Percentiles rank a stretch among this genome's conserved stretches.
Conservation (phyloP, 2,113 vertebrate genomes). For the Cochlearius cochlearius region DNA sequence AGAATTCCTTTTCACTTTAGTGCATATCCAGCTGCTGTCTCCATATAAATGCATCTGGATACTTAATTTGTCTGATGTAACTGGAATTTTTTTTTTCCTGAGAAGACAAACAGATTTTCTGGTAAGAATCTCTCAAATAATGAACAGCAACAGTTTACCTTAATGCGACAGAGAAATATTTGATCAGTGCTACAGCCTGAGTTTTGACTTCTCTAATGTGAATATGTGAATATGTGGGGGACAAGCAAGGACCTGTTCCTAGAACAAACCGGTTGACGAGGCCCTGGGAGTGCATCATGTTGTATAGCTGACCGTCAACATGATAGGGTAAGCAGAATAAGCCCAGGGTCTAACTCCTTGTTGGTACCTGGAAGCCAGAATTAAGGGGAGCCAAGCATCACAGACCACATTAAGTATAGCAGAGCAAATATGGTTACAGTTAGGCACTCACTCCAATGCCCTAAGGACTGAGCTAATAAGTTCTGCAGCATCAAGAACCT, state of each 20-base stretch:
- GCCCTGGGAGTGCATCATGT: fast-evolving
- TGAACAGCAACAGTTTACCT: not conserved
- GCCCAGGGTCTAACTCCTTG: not conserved
- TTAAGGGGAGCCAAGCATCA: fast-evolving
- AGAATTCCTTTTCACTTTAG: not conserved
- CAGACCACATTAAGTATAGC: not conserved
- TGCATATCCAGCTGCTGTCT: not conserved
- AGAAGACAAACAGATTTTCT: not conserved
- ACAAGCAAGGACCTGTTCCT: not conserved
- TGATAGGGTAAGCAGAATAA: not conserved
- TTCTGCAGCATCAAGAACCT: not conserved
- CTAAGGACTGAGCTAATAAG: not conserved
- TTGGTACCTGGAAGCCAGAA: not conserved
- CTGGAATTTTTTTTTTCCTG: not conserved
- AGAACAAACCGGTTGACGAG: fast-evolving
- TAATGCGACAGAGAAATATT: not conserved
- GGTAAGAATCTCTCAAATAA: not conserved
- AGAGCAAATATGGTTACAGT: not conserved
- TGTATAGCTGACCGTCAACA: not conserved
- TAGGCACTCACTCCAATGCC: not conserved
- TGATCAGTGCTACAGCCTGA: not conserved
- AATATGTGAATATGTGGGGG: not conserved
- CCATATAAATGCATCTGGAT: not conserved
- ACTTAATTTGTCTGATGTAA: fast-evolving
- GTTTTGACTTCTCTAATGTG: not conserved